Conservation (phyloP, 2,113 vertebrate genomes). For the Diadophis punctatus region DNA sequence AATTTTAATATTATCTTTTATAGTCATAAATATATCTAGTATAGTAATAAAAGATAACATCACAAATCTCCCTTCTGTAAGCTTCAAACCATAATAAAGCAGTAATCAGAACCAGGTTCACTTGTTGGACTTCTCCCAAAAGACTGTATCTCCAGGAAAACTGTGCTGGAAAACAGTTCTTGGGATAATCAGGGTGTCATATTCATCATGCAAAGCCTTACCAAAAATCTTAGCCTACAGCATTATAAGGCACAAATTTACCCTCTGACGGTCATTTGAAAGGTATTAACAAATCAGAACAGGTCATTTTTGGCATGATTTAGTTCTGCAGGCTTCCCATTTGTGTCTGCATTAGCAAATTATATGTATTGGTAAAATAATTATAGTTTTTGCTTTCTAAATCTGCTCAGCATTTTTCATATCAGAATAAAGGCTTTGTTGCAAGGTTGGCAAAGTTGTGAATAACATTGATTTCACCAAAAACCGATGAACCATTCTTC, state of each 20-base stretch:
- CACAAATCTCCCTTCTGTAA: background rate
- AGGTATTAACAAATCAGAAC: background rate
- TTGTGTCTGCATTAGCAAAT: background rate
- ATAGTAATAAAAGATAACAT: background rate
- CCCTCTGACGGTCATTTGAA: background rate
- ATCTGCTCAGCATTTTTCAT: background rate
- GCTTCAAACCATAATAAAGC: background rate
- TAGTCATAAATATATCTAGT: background rate
- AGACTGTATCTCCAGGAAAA: constrained; percentile 41
- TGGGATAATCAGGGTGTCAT: background rate
- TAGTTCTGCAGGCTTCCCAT: background rate
- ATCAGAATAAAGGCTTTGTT: background rate
- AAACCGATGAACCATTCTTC: background rate
- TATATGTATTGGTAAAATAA: background rate
- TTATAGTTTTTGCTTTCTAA: background rate
- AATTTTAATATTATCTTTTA: background rate
- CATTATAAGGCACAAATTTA: background rate
- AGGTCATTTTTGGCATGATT: background rate
- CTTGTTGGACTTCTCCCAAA: background rate
- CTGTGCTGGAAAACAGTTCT: constrained; percentile 31
- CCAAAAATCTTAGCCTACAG: background rate
- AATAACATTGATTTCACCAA: background rate
- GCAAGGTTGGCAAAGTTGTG: background rate
- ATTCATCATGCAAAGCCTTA: background rate
- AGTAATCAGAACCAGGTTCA: background rate